A percentile compares a stretch with the other conserved stretches of the same genome.
Evolutionary conservation across 2,797 vertebrate species (phyloP).

Genomic region (Lophura swinhoii): DNA sequence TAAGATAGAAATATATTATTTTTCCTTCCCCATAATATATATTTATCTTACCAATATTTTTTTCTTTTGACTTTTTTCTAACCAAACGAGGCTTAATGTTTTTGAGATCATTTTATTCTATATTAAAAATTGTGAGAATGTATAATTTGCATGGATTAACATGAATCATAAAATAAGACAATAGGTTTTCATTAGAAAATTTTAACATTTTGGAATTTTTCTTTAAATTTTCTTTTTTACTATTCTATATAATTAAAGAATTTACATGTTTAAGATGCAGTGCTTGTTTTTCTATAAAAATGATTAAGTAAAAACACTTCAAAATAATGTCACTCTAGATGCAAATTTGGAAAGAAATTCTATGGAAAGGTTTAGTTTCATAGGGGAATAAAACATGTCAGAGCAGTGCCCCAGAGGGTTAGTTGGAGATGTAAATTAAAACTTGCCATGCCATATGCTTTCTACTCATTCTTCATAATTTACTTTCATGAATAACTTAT

Average conservation of each 20-base stretch:
- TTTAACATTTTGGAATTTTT: slow-evolving; percentile 58
- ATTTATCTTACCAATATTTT: neutral
- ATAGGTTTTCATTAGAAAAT: slow-evolving; percentile 51
- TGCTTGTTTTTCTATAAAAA: neutral
- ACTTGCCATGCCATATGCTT: neutral
- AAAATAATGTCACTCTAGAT: neutral
- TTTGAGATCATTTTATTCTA: neutral
- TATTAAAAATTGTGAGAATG: neutral
- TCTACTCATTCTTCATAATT: neutral
- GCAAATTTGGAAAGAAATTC: neutral
- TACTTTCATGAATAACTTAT: slow-evolving; percentile 16
- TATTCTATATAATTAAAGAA: slow-evolving; percentile 37
- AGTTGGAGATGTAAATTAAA: slow-evolving; percentile 34
- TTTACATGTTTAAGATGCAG: slow-evolving; percentile 25
- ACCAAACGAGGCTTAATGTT: neutral
- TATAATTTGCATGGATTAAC: slow-evolving; percentile 35
- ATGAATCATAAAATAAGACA: slow-evolving; percentile 25
- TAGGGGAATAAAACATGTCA: neutral
- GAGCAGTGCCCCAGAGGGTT: neutral
- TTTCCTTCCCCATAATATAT: neutral
- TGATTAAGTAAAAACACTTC: slow-evolving; percentile 1
- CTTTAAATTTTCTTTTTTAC: slow-evolving; percentile 40
- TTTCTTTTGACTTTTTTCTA: neutral
- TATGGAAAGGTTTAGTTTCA: neutral
- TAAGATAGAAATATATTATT: neutral